These are phyloP conservation scores for Ammospiza caudacuta DNA, from an alignment of 2,113 vertebrate species.

Conservation along the genomic window DNA sequence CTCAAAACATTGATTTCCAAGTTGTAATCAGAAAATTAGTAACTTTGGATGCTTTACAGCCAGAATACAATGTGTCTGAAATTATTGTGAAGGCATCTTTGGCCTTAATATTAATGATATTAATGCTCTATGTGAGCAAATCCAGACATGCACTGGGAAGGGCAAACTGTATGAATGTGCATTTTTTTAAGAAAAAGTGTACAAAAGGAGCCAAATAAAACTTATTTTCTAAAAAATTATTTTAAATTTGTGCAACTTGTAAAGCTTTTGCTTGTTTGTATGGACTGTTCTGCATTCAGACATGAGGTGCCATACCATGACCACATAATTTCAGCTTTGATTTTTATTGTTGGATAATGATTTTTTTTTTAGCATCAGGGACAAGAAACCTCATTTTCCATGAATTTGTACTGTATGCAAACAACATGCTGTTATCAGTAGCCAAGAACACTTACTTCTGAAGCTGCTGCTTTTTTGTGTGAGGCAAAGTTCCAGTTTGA, in stretches of 20 bases:
- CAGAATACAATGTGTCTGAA: not conserved
- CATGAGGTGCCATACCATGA: not conserved
- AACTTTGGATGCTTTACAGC: not conserved
- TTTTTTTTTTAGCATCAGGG: not conserved
- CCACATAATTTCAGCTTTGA: not conserved
- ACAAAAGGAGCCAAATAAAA: conserved; percentile 74
- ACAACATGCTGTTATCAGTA: not conserved
- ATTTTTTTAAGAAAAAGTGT: conserved; percentile 44
- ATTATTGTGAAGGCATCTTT: not conserved
- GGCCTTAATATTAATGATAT: not conserved
- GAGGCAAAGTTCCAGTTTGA: not conserved
- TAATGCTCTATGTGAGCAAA: conserved; percentile 9
- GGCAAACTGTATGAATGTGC: conserved; percentile 28
- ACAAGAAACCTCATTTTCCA: not conserved
- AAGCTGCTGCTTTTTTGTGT: not conserved
- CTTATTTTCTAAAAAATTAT: conserved; percentile 73
- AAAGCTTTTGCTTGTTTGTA: not conserved
- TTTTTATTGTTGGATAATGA: not conserved
- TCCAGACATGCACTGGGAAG: conserved; percentile 8
- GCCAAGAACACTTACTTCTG: not conserved
- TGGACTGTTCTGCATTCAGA: not conserved
- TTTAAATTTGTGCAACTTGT: not conserved
- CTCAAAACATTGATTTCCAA: not conserved
- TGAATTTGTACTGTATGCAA: not conserved
- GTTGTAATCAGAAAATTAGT: conserved; percentile 9